Evolutionary conservation across 2,797 vertebrate species (phyloP).

Genomic region (Dryobates pubescens): DNA sequence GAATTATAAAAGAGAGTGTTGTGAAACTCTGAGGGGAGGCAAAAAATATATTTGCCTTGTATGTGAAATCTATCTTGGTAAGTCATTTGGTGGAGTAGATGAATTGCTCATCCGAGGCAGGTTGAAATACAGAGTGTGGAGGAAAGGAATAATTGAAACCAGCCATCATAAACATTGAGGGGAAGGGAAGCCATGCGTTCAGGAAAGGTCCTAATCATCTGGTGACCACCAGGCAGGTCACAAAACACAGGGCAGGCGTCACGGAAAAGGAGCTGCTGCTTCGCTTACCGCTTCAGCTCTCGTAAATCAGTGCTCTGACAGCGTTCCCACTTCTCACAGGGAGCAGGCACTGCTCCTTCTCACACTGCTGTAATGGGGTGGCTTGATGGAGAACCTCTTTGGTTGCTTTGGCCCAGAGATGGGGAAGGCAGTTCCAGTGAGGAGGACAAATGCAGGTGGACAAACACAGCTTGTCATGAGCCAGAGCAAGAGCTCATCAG

Average conservation of each 20-base stretch:
- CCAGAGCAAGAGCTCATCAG: neutral
- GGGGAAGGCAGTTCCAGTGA: fast-evolving
- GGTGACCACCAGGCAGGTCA: neutral
- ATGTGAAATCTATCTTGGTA: conserved; percentile 51
- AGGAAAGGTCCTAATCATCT: neutral
- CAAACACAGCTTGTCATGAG: neutral
- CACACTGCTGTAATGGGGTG: fast-evolving
- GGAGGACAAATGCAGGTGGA: neutral
- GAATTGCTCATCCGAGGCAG: conserved; percentile 57
- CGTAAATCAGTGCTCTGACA: neutral
- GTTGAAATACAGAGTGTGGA: conserved; percentile 46
- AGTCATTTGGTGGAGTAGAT: conserved; percentile 43
- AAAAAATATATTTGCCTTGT: conserved; percentile 43
- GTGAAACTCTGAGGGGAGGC: conserved; percentile 2
- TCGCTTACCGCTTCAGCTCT: neutral
- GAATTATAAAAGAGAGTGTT: conserved; percentile 7
- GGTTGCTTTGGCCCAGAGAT: neutral
- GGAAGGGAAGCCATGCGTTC: neutral
- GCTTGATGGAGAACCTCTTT: neutral
- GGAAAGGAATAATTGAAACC: conserved; percentile 63
- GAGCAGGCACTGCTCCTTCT: neutral
- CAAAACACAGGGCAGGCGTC: neutral
- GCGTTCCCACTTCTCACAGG: neutral
- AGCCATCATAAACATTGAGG: neutral
- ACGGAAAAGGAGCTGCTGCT: neutral